These are phyloP conservation scores for Trichoplax adhaerens DNA, from an alignment of 37 sponge, comb jelly and placozoan genomes.

Conservation along the genomic window DNA sequence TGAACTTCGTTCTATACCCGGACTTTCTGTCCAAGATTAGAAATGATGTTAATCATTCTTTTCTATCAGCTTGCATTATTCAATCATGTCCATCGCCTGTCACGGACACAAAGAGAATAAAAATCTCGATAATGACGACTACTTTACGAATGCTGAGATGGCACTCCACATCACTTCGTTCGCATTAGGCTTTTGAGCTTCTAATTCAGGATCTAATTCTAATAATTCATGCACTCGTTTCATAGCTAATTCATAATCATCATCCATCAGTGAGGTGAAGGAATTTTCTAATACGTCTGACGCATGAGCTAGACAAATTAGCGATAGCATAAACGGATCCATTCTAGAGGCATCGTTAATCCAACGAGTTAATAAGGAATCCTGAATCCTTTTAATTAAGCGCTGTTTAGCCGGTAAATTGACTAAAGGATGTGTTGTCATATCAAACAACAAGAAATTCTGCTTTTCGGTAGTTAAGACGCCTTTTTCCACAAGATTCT, in stretches of 20 bases:
- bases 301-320: conserved; percentile 81
- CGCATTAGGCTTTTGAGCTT: conserved; percentile 48
- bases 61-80: no score
- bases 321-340: conserved; percentile 71
- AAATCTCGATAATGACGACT: neutral
- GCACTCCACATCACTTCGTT: conserved; percentile 80
- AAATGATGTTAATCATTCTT: no score
- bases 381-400: conserved; percentile 82
- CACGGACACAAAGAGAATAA: neutral
- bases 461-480: conserved; percentile 96
- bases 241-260: conserved; percentile 97
- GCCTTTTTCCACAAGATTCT: conserved; percentile 97
- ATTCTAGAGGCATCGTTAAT: conserved; percentile 79
- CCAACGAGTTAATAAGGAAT: conserved; percentile 78
- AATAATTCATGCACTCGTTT: conserved; percentile 77
- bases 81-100: no score
- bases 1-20: no score
- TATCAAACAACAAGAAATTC: conserved; percentile 95
- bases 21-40: no score
- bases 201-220: conserved; percentile 80
- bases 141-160: conserved; percentile 81
- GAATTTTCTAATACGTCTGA: conserved; percentile 95
- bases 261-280: conserved; percentile 78
- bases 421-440: conserved; percentile 96
- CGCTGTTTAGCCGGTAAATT: conserved; percentile 73